Percentiles rank a stretch among this genome's conserved stretches.
phyloP scores from a whole-genome alignment of 2,888 invertebrate genomes.

The Nomada lathburiana region DNA sequence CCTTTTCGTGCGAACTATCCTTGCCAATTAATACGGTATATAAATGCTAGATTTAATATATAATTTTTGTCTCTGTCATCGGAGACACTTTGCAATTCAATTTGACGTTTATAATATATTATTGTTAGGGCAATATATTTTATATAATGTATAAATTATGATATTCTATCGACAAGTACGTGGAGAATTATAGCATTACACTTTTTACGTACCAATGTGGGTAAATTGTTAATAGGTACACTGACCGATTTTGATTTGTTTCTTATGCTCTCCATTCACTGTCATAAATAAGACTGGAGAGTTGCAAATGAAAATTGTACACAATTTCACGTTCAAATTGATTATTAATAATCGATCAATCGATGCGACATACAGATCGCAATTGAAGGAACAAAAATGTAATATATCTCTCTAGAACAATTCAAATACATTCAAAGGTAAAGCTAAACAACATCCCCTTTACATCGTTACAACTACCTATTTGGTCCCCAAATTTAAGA shows the following conservation, averaged over 20 bases:
- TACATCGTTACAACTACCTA: conserved; percentile 38
- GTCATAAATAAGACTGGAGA: too few relatives aligned
- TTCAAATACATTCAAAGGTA: not conserved
- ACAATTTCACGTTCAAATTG: too few relatives aligned
- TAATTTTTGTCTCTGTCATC: not conserved
- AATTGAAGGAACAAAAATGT: too few relatives aligned
- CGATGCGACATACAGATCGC: too few relatives aligned
- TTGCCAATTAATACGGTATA: not conserved
- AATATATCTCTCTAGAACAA: not conserved
- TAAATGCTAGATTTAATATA: not conserved
- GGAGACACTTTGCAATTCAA: conserved; percentile 7
- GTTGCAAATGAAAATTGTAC: too few relatives aligned
- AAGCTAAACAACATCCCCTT: not conserved
- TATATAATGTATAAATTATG: not conserved
- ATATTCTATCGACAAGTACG: not conserved
- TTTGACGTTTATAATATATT: not conserved
- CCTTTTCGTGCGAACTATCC: not conserved
- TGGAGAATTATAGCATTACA: too few relatives aligned
- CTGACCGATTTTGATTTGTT: too few relatives aligned
- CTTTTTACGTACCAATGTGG: too few relatives aligned
- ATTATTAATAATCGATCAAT: too few relatives aligned
- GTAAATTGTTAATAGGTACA: too few relatives aligned
- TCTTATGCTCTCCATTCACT: too few relatives aligned
- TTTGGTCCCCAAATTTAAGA: conserved; percentile 56
- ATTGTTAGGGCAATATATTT: not conserved